Base-by-base conservation (phyloP, 2,888 invertebrate species). In the Cylindroiulus punctatus region DNA sequence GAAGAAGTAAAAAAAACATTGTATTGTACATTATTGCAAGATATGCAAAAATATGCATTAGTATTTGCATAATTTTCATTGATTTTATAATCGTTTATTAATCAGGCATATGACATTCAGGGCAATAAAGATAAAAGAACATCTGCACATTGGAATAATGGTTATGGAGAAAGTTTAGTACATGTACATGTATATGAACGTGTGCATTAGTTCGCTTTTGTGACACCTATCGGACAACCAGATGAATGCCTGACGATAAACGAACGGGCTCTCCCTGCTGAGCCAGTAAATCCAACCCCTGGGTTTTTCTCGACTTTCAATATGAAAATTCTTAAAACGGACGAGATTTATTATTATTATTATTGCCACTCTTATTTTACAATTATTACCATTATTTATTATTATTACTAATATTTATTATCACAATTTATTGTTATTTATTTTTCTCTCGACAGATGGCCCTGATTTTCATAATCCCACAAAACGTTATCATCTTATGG, bases 381-480 rank as follows among this genome's bases (percentile, higher is more conserved):
- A 1, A 12, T 44, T 44, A 52, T 52, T 52, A n/a, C n/a, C 5
- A 76, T 4, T 76, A 76, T 76, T 76, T 76, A 76, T 30, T 76
- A 76, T 76, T 76, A 65, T 10, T 30, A 30, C 17, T 30, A 76
- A 32, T 76, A 76, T 76, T 8, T 26, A 26, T 65, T 65, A 65
- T 65, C n/a, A n/a, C n/a, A n/a, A n/a, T n/a, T n/a, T 40, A 8
- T 40, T 8, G 8, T 40, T 40, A 40, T 40, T 40, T 40, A 40
- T 30, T 76, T 26, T 76, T 14, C 10, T 8, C 76, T 3, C 32
- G 76, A 76, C 76, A 76, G 76, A 76, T 76, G 76, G 17, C 76
- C 76, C 76, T 76, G 76, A 76, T 76, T 76, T 76, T 30, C 76
- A 76, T 76, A 76, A 76, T 76, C 76, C 76, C 26, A 2, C 26